Conservation (phyloP, 1,140 invertebrate species). For the Ceratina japonica region DNA sequence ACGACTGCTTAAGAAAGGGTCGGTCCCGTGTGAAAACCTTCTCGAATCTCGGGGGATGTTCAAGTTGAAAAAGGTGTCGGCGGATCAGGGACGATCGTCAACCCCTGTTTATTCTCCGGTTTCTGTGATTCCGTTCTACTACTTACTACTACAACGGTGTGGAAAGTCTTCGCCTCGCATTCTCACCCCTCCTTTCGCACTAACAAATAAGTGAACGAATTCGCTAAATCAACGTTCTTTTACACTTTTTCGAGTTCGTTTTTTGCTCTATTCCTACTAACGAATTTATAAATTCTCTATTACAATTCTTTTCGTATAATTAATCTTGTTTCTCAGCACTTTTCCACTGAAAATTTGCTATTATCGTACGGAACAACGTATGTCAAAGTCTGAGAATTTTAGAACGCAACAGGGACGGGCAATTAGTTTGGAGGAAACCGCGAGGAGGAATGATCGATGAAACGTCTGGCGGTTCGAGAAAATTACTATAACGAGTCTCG, state of each 20-base stretch:
- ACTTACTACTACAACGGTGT: not conserved
- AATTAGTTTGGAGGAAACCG: constrained; percentile 7
- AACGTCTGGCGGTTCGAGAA: constrained; percentile 43
- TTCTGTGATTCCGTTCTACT: not conserved
- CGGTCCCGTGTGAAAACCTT: not conserved
- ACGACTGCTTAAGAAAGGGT: not conserved
- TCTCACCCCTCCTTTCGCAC: too few relatives aligned
- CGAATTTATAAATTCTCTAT: too few relatives aligned
- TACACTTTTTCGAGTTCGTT: not conserved
- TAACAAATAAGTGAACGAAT: too few relatives aligned
- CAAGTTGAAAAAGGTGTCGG: not conserved
- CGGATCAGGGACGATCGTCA: not conserved
- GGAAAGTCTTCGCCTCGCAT: not conserved
- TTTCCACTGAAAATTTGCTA: too few relatives aligned
- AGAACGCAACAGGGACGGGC: constrained; percentile 32
- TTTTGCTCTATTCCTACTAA: too few relatives aligned
- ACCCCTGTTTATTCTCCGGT: not conserved
- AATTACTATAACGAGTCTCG: constrained; percentile 56
- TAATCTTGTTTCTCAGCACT: too few relatives aligned
- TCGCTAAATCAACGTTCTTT: not conserved
- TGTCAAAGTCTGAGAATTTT: too few relatives aligned
- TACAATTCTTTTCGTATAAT: too few relatives aligned
- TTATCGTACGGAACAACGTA: too few relatives aligned
- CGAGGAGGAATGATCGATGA: constrained; percentile 52
- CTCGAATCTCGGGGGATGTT: not conserved